phyloP scores from a whole-genome alignment of 1,140 invertebrate genomes.

The Coboldia fuscipes region DNA sequence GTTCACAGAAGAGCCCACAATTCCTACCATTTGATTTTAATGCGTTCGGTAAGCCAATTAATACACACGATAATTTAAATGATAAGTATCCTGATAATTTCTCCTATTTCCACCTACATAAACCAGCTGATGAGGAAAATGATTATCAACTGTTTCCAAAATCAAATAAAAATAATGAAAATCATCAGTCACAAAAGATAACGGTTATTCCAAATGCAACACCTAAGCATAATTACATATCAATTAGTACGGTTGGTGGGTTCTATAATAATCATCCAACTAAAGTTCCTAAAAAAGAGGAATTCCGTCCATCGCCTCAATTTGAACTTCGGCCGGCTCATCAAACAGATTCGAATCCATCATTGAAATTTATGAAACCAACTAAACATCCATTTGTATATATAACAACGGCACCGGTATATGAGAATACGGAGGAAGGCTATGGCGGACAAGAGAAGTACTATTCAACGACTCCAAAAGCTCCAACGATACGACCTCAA shows the following conservation, averaged over 20 bases:
- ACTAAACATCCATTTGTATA: background rate
- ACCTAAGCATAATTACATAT: constrained; percentile 20
- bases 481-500: background rate
- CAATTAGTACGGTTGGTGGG: constrained; percentile 25
- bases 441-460: background rate
- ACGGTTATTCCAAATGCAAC: constrained; percentile 1
- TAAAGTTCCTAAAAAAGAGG: constrained; percentile 6
- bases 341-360: constrained; percentile 4
- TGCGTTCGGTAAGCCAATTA: too few species aligned
- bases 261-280: constrained; percentile 27
- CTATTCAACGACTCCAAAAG: background rate
- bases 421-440: background rate
- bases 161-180: background rate
- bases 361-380: constrained; percentile 10
- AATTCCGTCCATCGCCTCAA: background rate
- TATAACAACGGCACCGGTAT: background rate
- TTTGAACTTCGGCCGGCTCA: background rate
- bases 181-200: background rate
- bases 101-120: constrained; percentile 18
- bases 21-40: too few species aligned
- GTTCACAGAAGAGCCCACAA: too few species aligned
- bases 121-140: too few species aligned
- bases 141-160: too few species aligned
- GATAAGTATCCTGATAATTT: constrained; percentile 14
- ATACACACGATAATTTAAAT: too few species aligned